Percentiles rank a stretch among this genome's conserved stretches.
Conservation (phyloP, 2,113 vertebrate species). For the Theristicus caerulescens region DNA sequence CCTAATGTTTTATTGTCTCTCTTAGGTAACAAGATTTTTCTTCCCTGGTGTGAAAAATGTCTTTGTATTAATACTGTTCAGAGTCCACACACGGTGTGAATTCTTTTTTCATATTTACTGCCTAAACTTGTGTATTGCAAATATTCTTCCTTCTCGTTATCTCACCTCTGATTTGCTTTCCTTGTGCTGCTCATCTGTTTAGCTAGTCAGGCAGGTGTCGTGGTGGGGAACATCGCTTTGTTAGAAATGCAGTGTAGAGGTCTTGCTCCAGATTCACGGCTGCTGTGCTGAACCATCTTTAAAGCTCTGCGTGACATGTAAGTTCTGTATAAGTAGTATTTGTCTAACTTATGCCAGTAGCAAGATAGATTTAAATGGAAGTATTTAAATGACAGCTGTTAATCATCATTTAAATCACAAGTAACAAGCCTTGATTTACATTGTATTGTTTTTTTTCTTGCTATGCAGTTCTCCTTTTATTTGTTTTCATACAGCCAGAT, state of each 20-base stretch:
- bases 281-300: not conserved
- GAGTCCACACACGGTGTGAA: not conserved
- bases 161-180: not conserved
- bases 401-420: not conserved
- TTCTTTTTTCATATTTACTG: not conserved
- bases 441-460: not conserved
- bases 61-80: not conserved
- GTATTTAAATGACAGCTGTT: not conserved
- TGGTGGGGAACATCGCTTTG: not conserved
- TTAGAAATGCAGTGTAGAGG: not conserved
- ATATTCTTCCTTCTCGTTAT: not conserved
- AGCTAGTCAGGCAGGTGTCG: not conserved
- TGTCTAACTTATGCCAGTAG: not conserved
- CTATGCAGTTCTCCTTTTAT: not conserved
- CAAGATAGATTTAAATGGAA: not conserved
- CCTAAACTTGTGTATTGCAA: not conserved
- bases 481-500: conserved; percentile 52
- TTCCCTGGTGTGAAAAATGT: conserved; percentile 4
- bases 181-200: not conserved
- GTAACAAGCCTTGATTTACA: not conserved
- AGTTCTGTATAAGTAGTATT: not conserved
- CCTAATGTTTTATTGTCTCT: conserved; percentile 3
- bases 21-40: conserved; percentile 12
- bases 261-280: not conserved
- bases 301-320: not conserved